These are phyloP conservation scores for Chrysaora quinquecirrha DNA, from an alignment of 30 jellyfish, hydroid and myxozoan species.

Conservation along the genomic window DNA sequence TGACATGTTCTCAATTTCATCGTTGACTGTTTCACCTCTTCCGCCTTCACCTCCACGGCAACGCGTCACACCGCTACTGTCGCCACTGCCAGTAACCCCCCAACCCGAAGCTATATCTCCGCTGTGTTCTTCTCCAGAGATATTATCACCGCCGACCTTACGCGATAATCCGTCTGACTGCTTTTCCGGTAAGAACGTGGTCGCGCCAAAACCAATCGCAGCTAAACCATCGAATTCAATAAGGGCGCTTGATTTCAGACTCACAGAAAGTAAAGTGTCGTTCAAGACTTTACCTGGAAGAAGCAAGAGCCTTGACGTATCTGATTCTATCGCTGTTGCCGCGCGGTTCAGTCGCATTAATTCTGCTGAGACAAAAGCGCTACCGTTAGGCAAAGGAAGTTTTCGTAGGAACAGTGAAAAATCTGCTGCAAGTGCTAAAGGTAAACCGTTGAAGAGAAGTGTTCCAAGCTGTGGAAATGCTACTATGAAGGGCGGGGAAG, in stretches of 20 bases:
- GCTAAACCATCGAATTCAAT: slow-evolving; percentile 11
- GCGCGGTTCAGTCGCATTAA: too few relatives aligned
- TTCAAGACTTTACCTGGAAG: background rate
- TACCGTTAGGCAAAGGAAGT: too few relatives aligned
- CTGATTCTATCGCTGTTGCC: background rate
- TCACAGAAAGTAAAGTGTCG: background rate
- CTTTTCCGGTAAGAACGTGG: background rate
- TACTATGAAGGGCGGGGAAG: background rate
- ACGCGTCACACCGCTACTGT: slow-evolving; percentile 47
- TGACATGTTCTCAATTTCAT: background rate
- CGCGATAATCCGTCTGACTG: slow-evolving; percentile 28
- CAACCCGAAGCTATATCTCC: slow-evolving; percentile 81
- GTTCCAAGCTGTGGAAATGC: background rate
- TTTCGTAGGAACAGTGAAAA: too few relatives aligned
- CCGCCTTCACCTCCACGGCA: slow-evolving; percentile 69
- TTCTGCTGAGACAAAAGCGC: too few relatives aligned
- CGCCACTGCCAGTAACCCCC: slow-evolving; percentile 93
- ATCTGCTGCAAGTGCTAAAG: too few relatives aligned
- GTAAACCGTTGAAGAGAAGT: background rate
- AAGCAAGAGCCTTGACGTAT: background rate
- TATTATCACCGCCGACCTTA: slow-evolving; percentile 73
- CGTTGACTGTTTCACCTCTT: slow-evolving; percentile 37
- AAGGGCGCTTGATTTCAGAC: background rate
- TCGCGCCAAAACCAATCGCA: slow-evolving; percentile 48
- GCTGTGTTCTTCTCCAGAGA: slow-evolving; percentile 74